Base-by-base conservation (phyloP, 2,113 vertebrate genomes). In the Nanorana parkeri region DNA sequence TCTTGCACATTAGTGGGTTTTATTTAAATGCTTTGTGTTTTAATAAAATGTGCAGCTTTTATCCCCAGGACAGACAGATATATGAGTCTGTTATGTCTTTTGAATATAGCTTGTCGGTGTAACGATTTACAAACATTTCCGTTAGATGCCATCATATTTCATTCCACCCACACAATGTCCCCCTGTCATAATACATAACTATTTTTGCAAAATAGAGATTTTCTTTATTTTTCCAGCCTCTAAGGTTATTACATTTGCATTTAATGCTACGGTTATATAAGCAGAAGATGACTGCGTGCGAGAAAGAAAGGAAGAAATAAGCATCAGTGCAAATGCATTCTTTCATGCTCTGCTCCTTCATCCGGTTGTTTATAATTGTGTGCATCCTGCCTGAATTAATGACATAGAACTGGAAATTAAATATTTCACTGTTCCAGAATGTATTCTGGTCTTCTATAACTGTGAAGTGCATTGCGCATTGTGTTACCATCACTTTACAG, bases 201-300 rank as follows among this genome's bases (percentile, higher is more conserved):
- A 47, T 84, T 85, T 78, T 81, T 80, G 89, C 86, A 76, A 83
- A 81, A 83, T 80, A 86, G 78, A 86, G 85, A 77, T 84, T 86
- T 84, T 32, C 10, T 58, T 16, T 56, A n/a, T 41, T 41, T 68
- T 71, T 26, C 19, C 56, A 56, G 56, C 26, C 65, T 28, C 11
- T 66, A 54, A 87, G 87, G 85, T 81, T 91, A 84, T 67, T 74
- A 83, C 55, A 77, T 85, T 88, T 80, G 80, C 85, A 86, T 81
- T 76, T 79, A 84, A 84, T 85, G 86, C 32, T 84, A 85, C 1
- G 41, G 54, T 88, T 85, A 86, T 83, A 86, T 85, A 84, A 84
- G 83, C 86, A 83, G 83, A 85, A 88, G 74, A 81, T 80, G 84
- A 86, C 74, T 78, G 81, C 58, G 80, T 47, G 66, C 77, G 81